phyloP scores from a whole-genome alignment of 2,113 vertebrate species.

The Eulacestoma nigropectus region DNA sequence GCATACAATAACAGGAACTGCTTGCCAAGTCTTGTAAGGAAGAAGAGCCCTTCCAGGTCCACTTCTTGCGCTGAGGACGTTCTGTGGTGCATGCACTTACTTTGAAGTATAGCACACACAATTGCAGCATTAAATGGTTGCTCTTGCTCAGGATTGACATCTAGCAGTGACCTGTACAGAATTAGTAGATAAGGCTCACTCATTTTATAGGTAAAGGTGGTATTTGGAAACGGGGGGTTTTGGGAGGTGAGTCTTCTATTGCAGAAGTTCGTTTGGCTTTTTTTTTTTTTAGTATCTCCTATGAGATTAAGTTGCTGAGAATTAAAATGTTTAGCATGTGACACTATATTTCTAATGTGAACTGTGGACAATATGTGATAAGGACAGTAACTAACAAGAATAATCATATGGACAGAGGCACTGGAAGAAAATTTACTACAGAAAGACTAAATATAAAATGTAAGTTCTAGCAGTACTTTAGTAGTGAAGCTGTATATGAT shows the following conservation, averaged over 20 bases:
- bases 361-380: not conserved
- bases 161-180: not conserved
- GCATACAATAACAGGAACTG: not conserved
- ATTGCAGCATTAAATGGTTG: not conserved
- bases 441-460: not conserved
- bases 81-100: not conserved
- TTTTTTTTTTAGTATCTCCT: not conserved
- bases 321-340: not conserved
- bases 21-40: not conserved
- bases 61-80: not conserved
- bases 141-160: not conserved
- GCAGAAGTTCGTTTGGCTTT: not conserved
- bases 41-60: not conserved
- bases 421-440: not conserved
- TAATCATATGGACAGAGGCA: not conserved
- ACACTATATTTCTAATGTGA: not conserved
- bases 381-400: not conserved
- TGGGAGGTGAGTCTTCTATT: not conserved
- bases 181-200: not conserved
- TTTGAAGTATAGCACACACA: not conserved
- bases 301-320: not conserved
- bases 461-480: not conserved
- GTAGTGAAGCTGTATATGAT: not conserved
- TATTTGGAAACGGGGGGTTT: not conserved
- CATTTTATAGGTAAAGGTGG: not conserved